phyloP scores from a whole-genome alignment of 23 tunicate species.

The Pegea sp. region DNA sequence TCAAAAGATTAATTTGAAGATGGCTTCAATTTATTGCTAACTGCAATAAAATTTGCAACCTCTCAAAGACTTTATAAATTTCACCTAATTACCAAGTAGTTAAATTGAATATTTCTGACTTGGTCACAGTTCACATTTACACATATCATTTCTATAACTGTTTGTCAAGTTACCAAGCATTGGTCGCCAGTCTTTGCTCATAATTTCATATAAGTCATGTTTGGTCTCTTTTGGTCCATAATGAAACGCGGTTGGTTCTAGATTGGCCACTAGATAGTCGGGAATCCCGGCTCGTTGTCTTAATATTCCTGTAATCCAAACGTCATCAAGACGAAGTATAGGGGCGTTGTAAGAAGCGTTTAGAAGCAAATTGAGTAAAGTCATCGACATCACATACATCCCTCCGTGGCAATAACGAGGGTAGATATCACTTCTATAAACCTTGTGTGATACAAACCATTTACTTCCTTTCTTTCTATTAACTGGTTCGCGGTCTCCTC shows the following conservation, averaged over 20 bases:
- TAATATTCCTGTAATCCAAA: constrained; percentile 53
- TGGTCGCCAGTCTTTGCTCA: constrained; percentile 14
- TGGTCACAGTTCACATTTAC: not conserved
- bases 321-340: constrained; percentile 42
- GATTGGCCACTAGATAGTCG: constrained; percentile 11
- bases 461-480: constrained; percentile 11
- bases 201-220: constrained; percentile 1
- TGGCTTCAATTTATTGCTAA: too few species aligned
- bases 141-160: not conserved
- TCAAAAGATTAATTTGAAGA: too few species aligned
- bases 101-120: not conserved
- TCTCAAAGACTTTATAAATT: too few species aligned
- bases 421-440: constrained; percentile 8
- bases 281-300: constrained; percentile 17
- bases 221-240: constrained; percentile 13
- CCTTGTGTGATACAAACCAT: constrained; percentile 30
- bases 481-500: constrained; percentile 14
- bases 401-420: constrained; percentile 64
- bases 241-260: constrained; percentile 18
- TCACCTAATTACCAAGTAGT: too few species aligned
- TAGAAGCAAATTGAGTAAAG: constrained; percentile 8
- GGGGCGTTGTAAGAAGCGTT: constrained; percentile 24
- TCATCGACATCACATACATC: constrained; percentile 26
- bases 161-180: constrained; percentile 2
- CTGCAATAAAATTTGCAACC: too few species aligned